Evolutionary conservation across 2,113 vertebrate species (phyloP).

Genomic region (Pterocles gutturalis): DNA sequence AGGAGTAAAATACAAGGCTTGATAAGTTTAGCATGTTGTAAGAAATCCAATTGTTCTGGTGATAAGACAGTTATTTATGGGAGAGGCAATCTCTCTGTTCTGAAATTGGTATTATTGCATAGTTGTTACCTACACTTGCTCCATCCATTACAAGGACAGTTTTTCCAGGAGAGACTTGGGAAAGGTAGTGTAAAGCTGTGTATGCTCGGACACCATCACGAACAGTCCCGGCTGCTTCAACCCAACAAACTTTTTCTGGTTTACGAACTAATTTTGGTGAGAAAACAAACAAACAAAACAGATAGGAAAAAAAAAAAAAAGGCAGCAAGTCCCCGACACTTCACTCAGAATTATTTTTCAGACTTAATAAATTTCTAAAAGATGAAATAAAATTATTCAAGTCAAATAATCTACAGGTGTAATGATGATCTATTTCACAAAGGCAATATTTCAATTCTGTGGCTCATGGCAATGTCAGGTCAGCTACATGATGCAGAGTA

Average conservation of each 20-base stretch:
- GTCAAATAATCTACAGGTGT: neutral
- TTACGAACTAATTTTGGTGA: slow-evolving; percentile 82
- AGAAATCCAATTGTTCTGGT: neutral
- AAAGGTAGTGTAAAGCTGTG: slow-evolving; percentile 91
- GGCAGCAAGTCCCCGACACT: neutral
- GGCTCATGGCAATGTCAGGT: neutral
- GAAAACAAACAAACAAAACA: neutral
- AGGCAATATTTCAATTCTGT: neutral
- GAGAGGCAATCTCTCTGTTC: neutral
- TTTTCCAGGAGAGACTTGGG: slow-evolving; percentile 83
- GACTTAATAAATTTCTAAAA: neutral
- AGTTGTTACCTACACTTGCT: slow-evolving; percentile 86
- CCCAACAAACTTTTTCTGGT: slow-evolving; percentile 88
- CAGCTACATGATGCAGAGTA: neutral
- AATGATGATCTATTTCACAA: neutral
- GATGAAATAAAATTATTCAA: neutral
- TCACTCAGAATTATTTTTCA: neutral
- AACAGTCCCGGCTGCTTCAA: slow-evolving; percentile 83
- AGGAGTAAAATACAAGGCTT: neutral
- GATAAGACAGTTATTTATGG: neutral
- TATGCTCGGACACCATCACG: slow-evolving; percentile 89
- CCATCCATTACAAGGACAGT: slow-evolving; percentile 91
- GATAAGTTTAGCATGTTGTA: neutral
- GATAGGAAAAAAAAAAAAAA: neutral
- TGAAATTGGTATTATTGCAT: neutral